phyloP scores from a whole-genome alignment of 2,888 invertebrate genomes.

The Dinocampus coccinellae region DNA sequence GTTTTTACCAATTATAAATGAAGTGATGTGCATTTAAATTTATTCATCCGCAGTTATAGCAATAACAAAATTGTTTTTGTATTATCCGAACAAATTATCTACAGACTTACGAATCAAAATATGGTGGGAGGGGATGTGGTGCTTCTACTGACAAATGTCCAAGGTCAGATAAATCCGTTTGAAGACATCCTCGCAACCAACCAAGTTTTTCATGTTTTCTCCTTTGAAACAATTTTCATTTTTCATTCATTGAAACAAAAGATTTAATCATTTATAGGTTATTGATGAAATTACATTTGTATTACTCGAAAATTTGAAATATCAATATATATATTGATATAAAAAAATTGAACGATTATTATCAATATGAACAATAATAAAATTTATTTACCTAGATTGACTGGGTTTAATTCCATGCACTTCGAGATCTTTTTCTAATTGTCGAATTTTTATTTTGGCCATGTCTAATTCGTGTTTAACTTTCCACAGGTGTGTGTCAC shows the following conservation, averaged over 20 bases:
- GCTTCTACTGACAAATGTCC: conserved; percentile 60
- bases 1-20: too few species aligned
- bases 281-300: too few species aligned
- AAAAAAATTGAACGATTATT: neutral
- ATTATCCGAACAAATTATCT: neutral
- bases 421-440: conserved; percentile 88
- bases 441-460: conserved; percentile 85
- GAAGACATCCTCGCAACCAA: conserved; percentile 65
- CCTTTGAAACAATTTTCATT: conserved; percentile 65
- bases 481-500: conserved; percentile 89
- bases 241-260: too few species aligned
- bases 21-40: too few species aligned
- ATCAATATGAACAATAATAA: neutral
- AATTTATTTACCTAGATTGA: conserved; percentile 69
- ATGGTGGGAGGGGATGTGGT: conserved; percentile 65
- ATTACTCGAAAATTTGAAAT: too few species aligned
- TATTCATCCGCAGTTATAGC: too few species aligned
- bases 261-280: too few species aligned
- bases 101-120: conserved; percentile 65
- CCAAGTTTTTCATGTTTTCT: conserved; percentile 62
- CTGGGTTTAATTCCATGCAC: conserved; percentile 85
- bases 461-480: conserved; percentile 92
- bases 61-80: too few species aligned
- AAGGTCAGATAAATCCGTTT: conserved; percentile 57
- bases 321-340: too few species aligned